Base-by-base conservation (phyloP, 2,113 vertebrate species). In the Rafetus swinhoei region DNA sequence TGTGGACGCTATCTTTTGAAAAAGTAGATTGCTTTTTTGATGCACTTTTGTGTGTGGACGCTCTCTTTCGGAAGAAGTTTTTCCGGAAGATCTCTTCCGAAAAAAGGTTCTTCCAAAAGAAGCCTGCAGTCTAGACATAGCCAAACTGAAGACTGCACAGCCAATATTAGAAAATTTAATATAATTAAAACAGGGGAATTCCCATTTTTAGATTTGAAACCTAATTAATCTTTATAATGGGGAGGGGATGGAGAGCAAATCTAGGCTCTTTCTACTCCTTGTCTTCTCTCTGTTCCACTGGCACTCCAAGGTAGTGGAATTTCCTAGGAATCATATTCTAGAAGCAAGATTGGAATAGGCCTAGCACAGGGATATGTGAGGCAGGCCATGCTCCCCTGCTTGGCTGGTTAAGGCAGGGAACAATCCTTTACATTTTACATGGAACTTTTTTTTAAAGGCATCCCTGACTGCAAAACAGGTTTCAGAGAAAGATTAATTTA, bases 121-220 rank as follows among this genome's bases (percentile, higher is more conserved):
- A 45, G 45, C 5, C 45, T 45, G 45, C 45, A 45, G 45, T 45
- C 45, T 45, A 45, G 45, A 45, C 45, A 45, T 45, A 45, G 45
- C 45, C 5, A 35, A 62, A 69, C 32, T 35, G 1, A 7, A 85
- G 19, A 0, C 1, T 45, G 4, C 76, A 16, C 35, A 0, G 6
- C 32, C 7, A 3, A 60, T 65, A 81, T 79, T 32, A 82, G 19
- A 85, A 79, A 87, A 91, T 83, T 56, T 81, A 22, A 24, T n/a
- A 81, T 39, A 18, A 8, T 59, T 65, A 74, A 89, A 18, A 24
- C 4, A 24, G 9, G 57, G 27, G 52, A 82, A 81, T 59, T 69
- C 35, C 87, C 27, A 57, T 91, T 95, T 90, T 94, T 93, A 45
- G 25, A 9, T 91, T 92, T 87, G 32, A 27, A 74, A 19, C 86